Base-by-base conservation (phyloP, 2,113 vertebrate genomes). In the Ursus arctos region DNA sequence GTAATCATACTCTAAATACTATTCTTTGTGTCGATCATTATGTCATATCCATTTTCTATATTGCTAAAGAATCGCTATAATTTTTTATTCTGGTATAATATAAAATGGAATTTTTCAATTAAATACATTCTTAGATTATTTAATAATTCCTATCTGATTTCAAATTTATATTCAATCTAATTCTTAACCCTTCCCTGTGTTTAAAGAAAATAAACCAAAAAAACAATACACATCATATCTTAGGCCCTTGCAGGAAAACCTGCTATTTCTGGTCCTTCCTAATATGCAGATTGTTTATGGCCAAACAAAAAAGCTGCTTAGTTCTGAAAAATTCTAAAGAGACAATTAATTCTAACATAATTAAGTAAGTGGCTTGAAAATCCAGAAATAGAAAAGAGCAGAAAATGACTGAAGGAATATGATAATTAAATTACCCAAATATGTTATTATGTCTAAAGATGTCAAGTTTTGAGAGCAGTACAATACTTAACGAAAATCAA, bases 121-220 rank as follows among this genome's bases (percentile, higher is more conserved):
- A 69, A 63, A 40, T 43, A 33, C 76, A 15, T 88, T 81, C 71
- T 91, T 81, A 92, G 51, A 83, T 18, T 90, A 90, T 36, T 18
- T 83, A 95, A 40, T 77, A 36, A 95, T 59, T 63, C 16, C 49
- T 79, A 84, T 69, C 53, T 93, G 28, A 93, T 53, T 84, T 96
- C 22, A 88, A 84, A 91, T 81, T 74, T 84, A 18, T 65, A 93
- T 83, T 84, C 36, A 40, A 26, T 21, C 63, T 94, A 88, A 95
- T 94, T n/a, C 28, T 92, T 76, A 88, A 87, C 4, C 18, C 31
- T 94, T 36, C 59, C 12, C 59, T 61, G 9, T 67, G 33, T 72
- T 94, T 84, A 80, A 94, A 96, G 93, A 88, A 96, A 67, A 88
- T 55, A 89, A 89, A 80, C 36, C 19, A 67, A 87, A 22, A 43